Percentiles rank a stretch among this genome's conserved stretches.
Conservation (phyloP, 1,140 invertebrate genomes). For the Drosophila carrolli region DNA sequence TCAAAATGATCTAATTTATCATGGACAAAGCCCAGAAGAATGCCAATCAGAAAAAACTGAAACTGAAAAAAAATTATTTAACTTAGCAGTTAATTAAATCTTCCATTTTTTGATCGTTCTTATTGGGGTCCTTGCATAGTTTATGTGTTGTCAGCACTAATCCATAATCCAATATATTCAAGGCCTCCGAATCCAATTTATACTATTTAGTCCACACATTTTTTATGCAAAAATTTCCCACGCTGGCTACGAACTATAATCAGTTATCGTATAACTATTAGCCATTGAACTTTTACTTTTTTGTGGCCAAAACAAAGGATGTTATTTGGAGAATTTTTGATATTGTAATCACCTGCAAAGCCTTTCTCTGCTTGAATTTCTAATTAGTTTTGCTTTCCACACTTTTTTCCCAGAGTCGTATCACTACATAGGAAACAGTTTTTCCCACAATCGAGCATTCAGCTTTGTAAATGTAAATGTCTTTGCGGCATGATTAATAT, state of each 20-base stretch:
- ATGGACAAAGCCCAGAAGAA: no score
- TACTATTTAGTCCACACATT: neutral
- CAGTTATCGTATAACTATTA: slow-evolving; percentile 12
- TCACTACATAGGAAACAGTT: slow-evolving; percentile 57
- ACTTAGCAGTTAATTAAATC: no score
- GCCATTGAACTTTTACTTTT: neutral
- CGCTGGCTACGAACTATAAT: slow-evolving; percentile 9
- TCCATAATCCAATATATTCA: no score
- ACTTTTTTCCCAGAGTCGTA: slow-evolving; percentile 3
- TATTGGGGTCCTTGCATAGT: no score
- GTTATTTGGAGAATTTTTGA: slow-evolving; percentile 17
- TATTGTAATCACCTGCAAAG: slow-evolving; percentile 26
- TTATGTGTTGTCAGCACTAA: no score
- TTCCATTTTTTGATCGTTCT: no score
- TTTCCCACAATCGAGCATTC: slow-evolving; percentile 36
- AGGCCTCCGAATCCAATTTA: neutral
- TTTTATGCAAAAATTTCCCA: slow-evolving; percentile 9
- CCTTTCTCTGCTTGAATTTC: slow-evolving; percentile 26
- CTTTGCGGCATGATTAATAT: slow-evolving; percentile 70
- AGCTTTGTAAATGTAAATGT: slow-evolving; percentile 36
- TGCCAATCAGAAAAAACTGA: no score
- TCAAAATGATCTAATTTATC: no score
- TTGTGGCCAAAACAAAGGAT: slow-evolving; percentile 1
- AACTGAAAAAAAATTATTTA: no score
- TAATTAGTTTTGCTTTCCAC: slow-evolving; percentile 31